These are phyloP conservation scores for Keiferia lycopersicella DNA, from an alignment of 2,888 invertebrate species.

Conservation along the genomic window DNA sequence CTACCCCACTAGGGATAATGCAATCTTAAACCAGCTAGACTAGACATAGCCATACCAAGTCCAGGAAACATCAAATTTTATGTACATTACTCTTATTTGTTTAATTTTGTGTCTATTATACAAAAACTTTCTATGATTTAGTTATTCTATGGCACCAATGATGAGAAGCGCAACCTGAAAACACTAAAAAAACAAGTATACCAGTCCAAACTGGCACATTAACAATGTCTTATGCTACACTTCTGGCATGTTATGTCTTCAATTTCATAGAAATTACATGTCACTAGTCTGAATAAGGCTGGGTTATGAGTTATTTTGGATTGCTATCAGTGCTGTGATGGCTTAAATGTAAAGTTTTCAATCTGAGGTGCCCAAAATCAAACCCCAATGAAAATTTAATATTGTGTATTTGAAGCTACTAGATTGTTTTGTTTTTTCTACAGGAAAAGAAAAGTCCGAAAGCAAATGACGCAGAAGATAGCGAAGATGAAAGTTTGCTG, in stretches of 20 bases:
- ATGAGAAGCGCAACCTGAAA: constrained; percentile 60
- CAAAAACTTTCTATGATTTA: too few species aligned
- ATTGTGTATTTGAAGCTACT: background rate
- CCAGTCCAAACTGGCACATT: constrained; percentile 43
- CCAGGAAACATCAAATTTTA: too few species aligned
- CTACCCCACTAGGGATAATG: too few species aligned
- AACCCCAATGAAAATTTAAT: background rate
- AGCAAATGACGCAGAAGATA: constrained; percentile 55
- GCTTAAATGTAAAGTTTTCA: constrained; percentile 71
- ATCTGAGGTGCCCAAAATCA: constrained; percentile 60
- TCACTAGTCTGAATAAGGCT: constrained; percentile 36
- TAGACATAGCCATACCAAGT: too few species aligned
- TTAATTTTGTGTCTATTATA: too few species aligned
- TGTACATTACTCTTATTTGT: too few species aligned
- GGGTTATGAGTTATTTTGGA: constrained; percentile 45
- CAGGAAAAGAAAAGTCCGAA: constrained; percentile 45
- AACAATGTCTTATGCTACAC: constrained; percentile 30
- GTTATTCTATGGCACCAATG: constrained; percentile 43
- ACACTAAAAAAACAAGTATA: constrained; percentile 47
- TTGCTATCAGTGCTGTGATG: constrained; percentile 63
- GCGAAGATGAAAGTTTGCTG: constrained; percentile 63
- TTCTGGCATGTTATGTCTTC: constrained; percentile 43
- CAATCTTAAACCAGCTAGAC: too few species aligned
- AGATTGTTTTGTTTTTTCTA: background rate
- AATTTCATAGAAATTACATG: constrained; percentile 35